Evolutionary conservation across 1,140 invertebrate species (phyloP).

Genomic region (Meloidogyne floridensis): DNA sequence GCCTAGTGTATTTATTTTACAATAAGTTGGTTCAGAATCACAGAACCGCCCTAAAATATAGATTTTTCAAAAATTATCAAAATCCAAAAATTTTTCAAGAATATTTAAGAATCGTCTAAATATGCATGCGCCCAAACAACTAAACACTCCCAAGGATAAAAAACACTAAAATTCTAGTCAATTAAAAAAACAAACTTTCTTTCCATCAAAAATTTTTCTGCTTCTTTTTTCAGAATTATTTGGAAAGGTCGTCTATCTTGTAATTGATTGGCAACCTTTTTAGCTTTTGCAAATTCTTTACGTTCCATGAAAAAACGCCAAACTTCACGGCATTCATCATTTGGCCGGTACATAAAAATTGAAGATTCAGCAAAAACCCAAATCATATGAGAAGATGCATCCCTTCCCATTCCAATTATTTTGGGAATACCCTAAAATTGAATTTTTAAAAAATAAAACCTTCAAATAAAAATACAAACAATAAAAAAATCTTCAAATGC

Average conservation of each 20-base stretch:
- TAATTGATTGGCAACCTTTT: conserved; percentile 43
- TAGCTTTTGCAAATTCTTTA: conserved; percentile 48
- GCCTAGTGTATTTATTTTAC: too few species aligned
- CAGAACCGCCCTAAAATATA: too few species aligned
- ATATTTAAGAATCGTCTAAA: too few species aligned
- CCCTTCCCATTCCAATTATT: conserved; percentile 44
- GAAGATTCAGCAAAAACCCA: conserved; percentile 45
- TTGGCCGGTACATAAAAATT: conserved; percentile 44
- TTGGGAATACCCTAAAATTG: conserved; percentile 35
- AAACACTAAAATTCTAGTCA: too few species aligned
- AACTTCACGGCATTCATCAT: conserved; percentile 47
- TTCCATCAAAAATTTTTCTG: conserved; percentile 46
- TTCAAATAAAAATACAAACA: conserved; percentile 20
- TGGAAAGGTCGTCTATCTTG: conserved; percentile 44
- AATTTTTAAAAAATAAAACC: neutral
- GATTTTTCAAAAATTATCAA: too few species aligned
- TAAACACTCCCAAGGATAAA: too few species aligned
- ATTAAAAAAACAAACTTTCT: conserved; percentile 39
- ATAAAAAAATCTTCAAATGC: conserved; percentile 47
- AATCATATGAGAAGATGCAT: conserved; percentile 45
- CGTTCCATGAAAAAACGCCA: conserved; percentile 44
- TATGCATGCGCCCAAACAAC: too few species aligned
- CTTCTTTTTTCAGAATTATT: conserved; percentile 50
- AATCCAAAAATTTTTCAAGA: too few species aligned
- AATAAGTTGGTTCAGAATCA: too few species aligned